Base-by-base conservation (phyloP, 2,888 invertebrate species). In the Teinopalpus imperialis region DNA sequence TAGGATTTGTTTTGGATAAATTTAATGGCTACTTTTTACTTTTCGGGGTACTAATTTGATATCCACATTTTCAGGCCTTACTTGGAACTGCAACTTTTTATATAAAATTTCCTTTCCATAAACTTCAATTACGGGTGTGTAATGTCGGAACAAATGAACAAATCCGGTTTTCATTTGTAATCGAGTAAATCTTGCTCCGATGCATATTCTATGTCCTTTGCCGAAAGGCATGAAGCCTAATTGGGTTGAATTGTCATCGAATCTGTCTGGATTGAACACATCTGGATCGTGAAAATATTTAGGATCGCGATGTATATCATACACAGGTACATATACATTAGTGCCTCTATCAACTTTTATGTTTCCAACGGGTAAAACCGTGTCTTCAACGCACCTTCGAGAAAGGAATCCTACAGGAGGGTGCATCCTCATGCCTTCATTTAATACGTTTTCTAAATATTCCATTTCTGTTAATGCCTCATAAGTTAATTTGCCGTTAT, bases 171-270 rank as follows among this genome's bases (percentile, higher is more conserved):
- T 62, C 0, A 69, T 52, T 50, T 79, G 80, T 3, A 77, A 44
- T 3, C 57, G 56, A 0, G 75, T 73, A 41, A 68, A 75, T 48
- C 74, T 66, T 48, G 64, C 57, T 49, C 89, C 89, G 1, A 89
- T 74, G 49, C 89, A 90, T 7, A 72, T 61, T 20, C 89, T 63
- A 2, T 74, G 73, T 0, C 89, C 89, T 56, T 68, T 79, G 0
- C 89, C 89, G 53, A 89, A 90, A 1, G 89, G 83, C 57, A 82
- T 56, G 42, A 76, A 88, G 0, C 67, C 63, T 21, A 61, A 54
- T 12, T 75, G 73, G 20, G 73, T 70, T 21, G 51, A 43, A 9
- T 45, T 47, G 3, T 24, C 29, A 2, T 59, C 45, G 53, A 79
- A 81, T 37, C 86, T 66, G 2, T 86, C 79, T 1, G 88, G 87